phyloP scores from a whole-genome alignment of 2,888 invertebrate genomes.

The Ichneumoninae sp. region DNA sequence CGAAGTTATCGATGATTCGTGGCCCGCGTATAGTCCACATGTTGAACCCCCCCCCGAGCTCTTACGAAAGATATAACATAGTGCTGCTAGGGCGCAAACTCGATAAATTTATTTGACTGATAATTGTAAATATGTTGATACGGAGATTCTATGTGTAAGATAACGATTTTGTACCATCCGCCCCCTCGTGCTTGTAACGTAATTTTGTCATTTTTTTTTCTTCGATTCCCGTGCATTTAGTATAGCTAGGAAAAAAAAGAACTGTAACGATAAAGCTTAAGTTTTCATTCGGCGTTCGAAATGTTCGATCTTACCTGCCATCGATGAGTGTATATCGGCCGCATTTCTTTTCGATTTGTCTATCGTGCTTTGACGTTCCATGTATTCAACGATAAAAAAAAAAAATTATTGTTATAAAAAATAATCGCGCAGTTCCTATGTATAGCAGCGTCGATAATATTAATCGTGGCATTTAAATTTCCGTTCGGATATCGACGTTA shows the following conservation, averaged over 20 bases:
- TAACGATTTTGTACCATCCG: conserved; percentile 59
- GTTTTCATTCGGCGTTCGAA: conserved; percentile 38
- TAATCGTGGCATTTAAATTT: conserved; percentile 52
- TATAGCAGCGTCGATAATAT: conserved; percentile 32
- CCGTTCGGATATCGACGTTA: conserved; percentile 23
- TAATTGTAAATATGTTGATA: conserved; percentile 80
- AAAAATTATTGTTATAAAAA: neutral
- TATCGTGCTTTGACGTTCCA: conserved; percentile 37
- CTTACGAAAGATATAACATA: conserved; percentile 16
- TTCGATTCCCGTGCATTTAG: conserved; percentile 41
- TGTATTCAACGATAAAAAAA: conserved; percentile 27
- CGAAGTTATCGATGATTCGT: conserved; percentile 58
- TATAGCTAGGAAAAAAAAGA: conserved; percentile 7
- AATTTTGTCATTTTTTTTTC: conserved; percentile 15
- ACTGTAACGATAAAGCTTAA: conserved; percentile 9
- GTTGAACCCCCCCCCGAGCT: conserved; percentile 10
- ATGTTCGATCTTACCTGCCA: conserved; percentile 7
- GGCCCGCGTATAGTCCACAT: conserved; percentile 45
- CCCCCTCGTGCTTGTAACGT: conserved; percentile 58
- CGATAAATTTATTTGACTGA: conserved; percentile 80
- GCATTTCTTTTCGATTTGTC: conserved; percentile 7
- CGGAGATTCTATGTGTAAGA: conserved; percentile 50
- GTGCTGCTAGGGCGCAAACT: conserved; percentile 54
- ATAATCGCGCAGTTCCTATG: conserved; percentile 43
- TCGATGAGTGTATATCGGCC: neutral